Conservation (phyloP, 2,113 vertebrate genomes). For the Otus sunia region DNA sequence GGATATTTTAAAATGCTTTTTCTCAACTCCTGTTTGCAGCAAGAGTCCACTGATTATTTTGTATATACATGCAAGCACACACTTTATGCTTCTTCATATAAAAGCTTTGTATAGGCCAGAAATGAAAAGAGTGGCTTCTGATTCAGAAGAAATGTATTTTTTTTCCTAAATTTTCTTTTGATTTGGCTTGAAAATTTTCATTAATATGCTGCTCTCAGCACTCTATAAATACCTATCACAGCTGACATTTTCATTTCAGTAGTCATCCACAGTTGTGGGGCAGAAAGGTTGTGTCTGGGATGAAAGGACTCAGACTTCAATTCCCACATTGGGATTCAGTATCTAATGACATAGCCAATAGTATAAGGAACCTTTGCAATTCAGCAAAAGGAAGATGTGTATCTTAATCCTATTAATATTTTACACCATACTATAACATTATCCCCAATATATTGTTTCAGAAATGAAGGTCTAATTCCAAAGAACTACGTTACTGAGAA, state of each 20-base stretch:
- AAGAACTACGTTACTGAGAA: constrained; percentile 87
- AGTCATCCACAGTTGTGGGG: not conserved
- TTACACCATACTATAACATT: not conserved
- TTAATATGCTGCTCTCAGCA: not conserved
- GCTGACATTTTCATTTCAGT: not conserved
- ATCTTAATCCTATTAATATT: not conserved
- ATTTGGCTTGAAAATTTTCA: not conserved
- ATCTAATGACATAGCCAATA: not conserved
- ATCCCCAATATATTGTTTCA: constrained; percentile 48
- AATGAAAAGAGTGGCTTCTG: not conserved
- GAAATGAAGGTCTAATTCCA: constrained; percentile 89
- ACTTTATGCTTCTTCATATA: not conserved
- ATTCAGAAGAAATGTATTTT: not conserved
- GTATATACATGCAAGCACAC: not conserved
- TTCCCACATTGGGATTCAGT: not conserved
- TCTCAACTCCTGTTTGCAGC: not conserved
- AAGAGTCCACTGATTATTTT: not conserved
- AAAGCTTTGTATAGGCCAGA: not conserved
- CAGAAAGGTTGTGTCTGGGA: not conserved
- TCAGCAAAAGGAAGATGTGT: not conserved
- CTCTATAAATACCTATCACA: not conserved
- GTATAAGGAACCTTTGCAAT: not conserved
- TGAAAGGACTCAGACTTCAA: not conserved
- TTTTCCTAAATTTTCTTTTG: not conserved
- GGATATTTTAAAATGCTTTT: not conserved